A percentile compares a stretch with the other conserved stretches of the same genome.
Conservation (phyloP, 2,797 vertebrate genomes). For the Microctenopoma steveboyesi region DNA sequence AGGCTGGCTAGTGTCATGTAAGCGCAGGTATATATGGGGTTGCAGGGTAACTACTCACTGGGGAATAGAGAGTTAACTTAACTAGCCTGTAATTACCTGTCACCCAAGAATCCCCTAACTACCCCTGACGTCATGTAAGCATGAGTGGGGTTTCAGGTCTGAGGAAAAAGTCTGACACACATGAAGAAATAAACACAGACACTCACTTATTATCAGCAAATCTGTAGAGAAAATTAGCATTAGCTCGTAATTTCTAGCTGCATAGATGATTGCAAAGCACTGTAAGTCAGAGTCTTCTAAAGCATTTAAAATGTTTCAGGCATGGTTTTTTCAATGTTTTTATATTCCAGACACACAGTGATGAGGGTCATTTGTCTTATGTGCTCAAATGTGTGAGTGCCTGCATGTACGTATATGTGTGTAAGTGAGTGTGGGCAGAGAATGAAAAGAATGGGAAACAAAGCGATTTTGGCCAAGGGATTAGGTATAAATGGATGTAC, state of each 20-base stretch:
- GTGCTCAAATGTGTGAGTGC: conserved; percentile 60
- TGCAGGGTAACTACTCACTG: conserved; percentile 41
- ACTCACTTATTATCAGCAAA: conserved; percentile 49
- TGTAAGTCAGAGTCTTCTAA: conserved; percentile 39
- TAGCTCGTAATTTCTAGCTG: conserved; percentile 25
- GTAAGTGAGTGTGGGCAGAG: conserved; percentile 34
- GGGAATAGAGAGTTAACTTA: conserved; percentile 40
- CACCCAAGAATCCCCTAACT: conserved; percentile 46
- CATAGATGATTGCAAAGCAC: conserved; percentile 29
- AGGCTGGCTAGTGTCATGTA: conserved; percentile 46
- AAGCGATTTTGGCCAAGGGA: conserved; percentile 46
- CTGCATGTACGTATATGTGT: conserved; percentile 7
- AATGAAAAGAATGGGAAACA: conserved; percentile 48
- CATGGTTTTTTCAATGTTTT: conserved; percentile 56
- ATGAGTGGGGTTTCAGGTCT: conserved; percentile 41
- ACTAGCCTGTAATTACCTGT: conserved; percentile 59
- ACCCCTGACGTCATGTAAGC: conserved; percentile 39
- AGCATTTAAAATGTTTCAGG: conserved; percentile 58
- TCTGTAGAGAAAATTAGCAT: conserved; percentile 34
- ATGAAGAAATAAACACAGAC: conserved; percentile 35
- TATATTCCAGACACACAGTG: conserved; percentile 70
- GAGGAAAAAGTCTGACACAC: conserved; percentile 25
- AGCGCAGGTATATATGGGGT: conserved; percentile 24
- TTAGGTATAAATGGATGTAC: conserved; percentile 56
- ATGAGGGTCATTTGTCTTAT: conserved; percentile 77